These are phyloP conservation scores for Corynorhinus townsendii DNA, from an alignment of 2,113 vertebrate species.

Conservation along the genomic window DNA sequence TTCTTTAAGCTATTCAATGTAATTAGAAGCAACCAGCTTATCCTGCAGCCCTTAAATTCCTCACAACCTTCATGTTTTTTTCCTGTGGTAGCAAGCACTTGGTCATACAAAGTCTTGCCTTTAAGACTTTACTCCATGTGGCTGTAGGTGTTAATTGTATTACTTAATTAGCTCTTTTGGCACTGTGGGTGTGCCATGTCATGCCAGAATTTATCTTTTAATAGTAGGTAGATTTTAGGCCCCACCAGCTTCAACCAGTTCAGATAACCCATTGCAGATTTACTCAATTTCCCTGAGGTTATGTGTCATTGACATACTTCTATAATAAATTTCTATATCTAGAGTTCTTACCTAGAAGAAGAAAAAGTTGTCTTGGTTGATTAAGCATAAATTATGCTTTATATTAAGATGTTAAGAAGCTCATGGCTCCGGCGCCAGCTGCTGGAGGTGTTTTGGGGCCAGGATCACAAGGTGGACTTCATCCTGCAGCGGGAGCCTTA, in stretches of 20 bases:
- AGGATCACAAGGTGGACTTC: slow-evolving; percentile 85
- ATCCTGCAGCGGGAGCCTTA: slow-evolving; percentile 82
- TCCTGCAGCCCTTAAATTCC: background rate
- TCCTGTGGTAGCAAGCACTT: background rate
- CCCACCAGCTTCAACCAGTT: background rate
- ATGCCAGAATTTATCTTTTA: background rate
- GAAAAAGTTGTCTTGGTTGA: background rate
- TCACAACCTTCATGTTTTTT: background rate
- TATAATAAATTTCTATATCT: background rate
- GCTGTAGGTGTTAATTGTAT: background rate
- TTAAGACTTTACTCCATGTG: slow-evolving; percentile 1
- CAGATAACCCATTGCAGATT: background rate
- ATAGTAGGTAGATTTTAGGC: background rate
- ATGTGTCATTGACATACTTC: background rate
- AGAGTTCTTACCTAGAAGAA: background rate
- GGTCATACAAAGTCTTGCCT: background rate
- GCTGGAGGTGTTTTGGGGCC: slow-evolving; percentile 83
- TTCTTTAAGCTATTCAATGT: background rate
- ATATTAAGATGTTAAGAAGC: background rate
- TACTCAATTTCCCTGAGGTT: background rate
- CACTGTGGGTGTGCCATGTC: background rate
- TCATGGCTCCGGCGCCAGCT: slow-evolving; percentile 78
- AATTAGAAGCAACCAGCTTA: slow-evolving; percentile 6
- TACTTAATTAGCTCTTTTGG: background rate
- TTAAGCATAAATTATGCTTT: background rate